These are phyloP conservation scores for Megalops atlanticus DNA, from an alignment of 2,113 vertebrate species.

Conservation along the genomic window DNA sequence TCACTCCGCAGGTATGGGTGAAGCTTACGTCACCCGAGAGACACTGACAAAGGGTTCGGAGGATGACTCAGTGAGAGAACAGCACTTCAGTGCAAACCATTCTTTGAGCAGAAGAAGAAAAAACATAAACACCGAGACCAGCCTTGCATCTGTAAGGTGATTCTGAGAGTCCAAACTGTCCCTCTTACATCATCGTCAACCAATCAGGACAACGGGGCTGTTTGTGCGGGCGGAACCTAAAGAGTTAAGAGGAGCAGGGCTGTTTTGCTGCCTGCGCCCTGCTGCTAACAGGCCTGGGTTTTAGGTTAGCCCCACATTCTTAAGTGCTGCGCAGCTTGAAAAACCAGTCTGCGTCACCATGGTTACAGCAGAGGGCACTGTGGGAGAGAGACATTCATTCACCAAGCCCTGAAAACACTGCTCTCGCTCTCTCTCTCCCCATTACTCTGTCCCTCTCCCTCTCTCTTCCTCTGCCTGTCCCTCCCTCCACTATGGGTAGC, in stretches of 20 bases:
- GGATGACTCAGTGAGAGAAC: too few species aligned
- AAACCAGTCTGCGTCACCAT: slow-evolving; percentile 83
- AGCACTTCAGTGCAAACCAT: too few species aligned
- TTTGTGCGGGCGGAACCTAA: not conserved
- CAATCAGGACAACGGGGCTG: not conserved
- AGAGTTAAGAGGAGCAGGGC: slow-evolving; percentile 49
- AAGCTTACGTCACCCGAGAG: too few species aligned
- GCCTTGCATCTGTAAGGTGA: not conserved
- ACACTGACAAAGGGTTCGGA: too few species aligned
- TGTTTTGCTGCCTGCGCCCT: slow-evolving; percentile 35
- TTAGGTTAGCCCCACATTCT: slow-evolving; percentile 55
- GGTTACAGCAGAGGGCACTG: slow-evolving; percentile 67
- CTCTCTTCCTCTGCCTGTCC: not conserved
- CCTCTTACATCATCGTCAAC: not conserved
- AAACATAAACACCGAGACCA: not conserved
- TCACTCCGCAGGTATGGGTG: too few species aligned
- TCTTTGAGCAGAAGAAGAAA: too few species aligned
- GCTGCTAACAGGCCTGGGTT: slow-evolving; percentile 39
- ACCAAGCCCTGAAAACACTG: slow-evolving; percentile 43
- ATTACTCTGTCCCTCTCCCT: not conserved
- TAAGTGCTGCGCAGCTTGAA: slow-evolving; percentile 73
- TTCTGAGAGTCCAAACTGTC: not conserved
- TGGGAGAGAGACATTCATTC: slow-evolving; percentile 58
- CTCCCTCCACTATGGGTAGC: not conserved
- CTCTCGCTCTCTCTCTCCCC: not conserved